Evolutionary conservation across 2,797 vertebrate genomes (phyloP), one percentile per base, ranked within the genome.

Genomic region (Ataeniobius toweri): DNA sequence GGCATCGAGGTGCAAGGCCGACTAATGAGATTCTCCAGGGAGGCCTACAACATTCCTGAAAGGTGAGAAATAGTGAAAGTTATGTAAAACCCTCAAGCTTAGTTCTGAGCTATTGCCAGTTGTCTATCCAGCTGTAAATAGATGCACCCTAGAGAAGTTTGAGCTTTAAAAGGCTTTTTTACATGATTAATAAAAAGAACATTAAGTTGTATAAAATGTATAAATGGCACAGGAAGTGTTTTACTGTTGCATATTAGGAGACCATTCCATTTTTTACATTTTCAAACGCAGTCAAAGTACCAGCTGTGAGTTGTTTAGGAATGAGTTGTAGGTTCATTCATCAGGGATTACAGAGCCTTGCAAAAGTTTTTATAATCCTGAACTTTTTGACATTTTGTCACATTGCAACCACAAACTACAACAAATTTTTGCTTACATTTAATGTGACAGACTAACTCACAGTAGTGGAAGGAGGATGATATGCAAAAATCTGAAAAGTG

Each of bases 1-100:
- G 98, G 98, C 68, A 94, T 98, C 0, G 98, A 99, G 92, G 96
- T 98, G 48, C 98, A 99, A 91, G 98, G 98, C 31, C 92, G 95
- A 77, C 92, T 99, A 51, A 75, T 98, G 94, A 94, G 77, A 61
- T 99, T 98, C 93, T 98, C 98, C 84, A 96, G 80, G 0, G 97
- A 99, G 91, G 96, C 98, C 73, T 94, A 91, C 75, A 94, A 98
- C 89, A 98, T 99, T 87, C 98, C 97, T 22, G 97, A 96, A 87
- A 97, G 97, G 98, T 98, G 75, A 75, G 73, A 90, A 0, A 20
- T 53, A 8, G 59, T 2, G 28, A 67, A 5, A 55, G 39, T 20
- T 28, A 5, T 51, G 24, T 26, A 3, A 69, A 69, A 13, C 39
- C 22, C 24, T 24, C 22, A 18, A 9, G 61, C 3, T 9, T 20